Evolutionary conservation across 37 sponge, comb jelly and placozoan species (phyloP).

Genomic region (Chondrosia reniformis): DNA sequence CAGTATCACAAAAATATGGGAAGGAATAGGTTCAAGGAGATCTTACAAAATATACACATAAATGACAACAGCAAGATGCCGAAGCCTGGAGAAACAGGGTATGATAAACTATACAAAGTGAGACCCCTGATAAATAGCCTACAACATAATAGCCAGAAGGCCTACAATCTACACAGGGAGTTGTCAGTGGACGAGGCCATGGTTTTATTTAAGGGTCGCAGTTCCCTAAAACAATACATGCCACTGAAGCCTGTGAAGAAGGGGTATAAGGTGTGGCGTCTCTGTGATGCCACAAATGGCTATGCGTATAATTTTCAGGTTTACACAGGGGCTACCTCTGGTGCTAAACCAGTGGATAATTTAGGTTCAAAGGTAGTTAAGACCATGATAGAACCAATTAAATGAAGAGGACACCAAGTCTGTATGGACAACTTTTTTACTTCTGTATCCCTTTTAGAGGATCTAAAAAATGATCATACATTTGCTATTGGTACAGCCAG

Average conservation of each 20-base stretch:
- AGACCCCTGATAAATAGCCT: background rate
- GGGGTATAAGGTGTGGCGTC: background rate
- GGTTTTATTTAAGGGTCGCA: background rate
- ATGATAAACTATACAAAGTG: constrained; percentile 3
- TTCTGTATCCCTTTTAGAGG: background rate
- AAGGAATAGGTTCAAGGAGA: background rate
- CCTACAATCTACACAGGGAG: background rate
- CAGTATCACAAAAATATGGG: too few species aligned
- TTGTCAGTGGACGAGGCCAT: background rate
- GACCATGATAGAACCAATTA: background rate
- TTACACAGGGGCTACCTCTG: background rate
- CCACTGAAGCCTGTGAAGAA: constrained; percentile 2
- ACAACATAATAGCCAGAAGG: background rate
- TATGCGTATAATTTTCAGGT: background rate
- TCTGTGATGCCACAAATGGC: background rate
- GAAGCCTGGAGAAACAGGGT: background rate
- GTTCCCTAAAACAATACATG: background rate
- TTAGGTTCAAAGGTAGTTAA: background rate
- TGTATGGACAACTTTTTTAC: too few species aligned
- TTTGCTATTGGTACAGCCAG: background rate
- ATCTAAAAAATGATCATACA: background rate
- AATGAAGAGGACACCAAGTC: background rate
- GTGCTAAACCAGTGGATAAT: background rate
- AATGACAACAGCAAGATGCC: constrained; percentile 3
- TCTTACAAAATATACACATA: too few species aligned